Evolutionary conservation across 2,888 invertebrate species (phyloP), one percentile per base, ranked within the genome.

Genomic region (Trachelus stipa): DNA sequence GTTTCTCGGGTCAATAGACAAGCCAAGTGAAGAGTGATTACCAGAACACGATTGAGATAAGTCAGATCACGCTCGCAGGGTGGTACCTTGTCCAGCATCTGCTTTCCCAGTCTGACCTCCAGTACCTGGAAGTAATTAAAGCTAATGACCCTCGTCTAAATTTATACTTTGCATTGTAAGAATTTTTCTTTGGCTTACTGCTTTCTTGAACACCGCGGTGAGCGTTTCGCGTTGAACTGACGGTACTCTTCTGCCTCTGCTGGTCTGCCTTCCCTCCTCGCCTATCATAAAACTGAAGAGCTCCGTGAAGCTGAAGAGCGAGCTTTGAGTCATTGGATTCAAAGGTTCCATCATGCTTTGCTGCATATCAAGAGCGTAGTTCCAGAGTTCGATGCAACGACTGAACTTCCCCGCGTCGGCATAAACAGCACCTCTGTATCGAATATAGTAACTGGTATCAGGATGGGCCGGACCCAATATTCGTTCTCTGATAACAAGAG

Each of bases 361-460:
- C 92, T 98, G 98, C 97, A 98, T 98, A 90, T 98, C 98, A 68
- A 99, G 93, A 37, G 98, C 98, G 92, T 99, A 98, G 92, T 97
- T 97, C 99, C 99, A 99, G 82, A 99, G 93, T 87, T 96, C 96
- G 83, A 98, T 97, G 92, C 98, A 99, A 84, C 96, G 94, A 85
- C 95, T 94, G 93, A 98, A 98, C 88, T 98, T 96, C 3, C 98
- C 97, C 82, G 97, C 96, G 92, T 98, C 98, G 69, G 98, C 98
- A 92, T 98, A 98, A 82, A 98, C 95, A 0, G 97, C 97, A 80
- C 97, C 97, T 87, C 98, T 94, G 92, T 97, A 98, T 31, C 98
- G 94, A 85, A 99, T 98, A 92, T 98, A 98, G 92, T 98, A 98
- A 87, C 97, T 97, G 73, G 98, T 98, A 92, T 98, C 98, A 0